Conservation (phyloP, 1,140 invertebrate genomes). For the Pseudomyrmex pallidus region DNA sequence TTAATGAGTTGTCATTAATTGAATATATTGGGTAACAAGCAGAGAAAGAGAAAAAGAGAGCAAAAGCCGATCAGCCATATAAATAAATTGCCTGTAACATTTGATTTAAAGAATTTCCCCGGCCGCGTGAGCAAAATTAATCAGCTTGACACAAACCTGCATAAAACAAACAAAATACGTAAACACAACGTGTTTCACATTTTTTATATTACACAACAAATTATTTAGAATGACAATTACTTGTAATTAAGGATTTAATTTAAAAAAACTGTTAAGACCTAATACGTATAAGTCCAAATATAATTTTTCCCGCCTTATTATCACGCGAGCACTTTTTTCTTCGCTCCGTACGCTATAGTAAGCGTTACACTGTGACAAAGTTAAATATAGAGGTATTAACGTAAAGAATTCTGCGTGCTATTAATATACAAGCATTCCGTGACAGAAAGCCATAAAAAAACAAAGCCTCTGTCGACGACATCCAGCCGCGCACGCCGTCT, state of each 20-base stretch:
- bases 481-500: not conserved
- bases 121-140: constrained; percentile 6
- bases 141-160: not conserved
- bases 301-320: constrained; percentile 17
- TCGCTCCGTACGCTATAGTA: not conserved
- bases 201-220: not conserved
- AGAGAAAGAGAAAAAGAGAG: not conserved
- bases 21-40: constrained; percentile 54
- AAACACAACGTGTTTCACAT: not conserved
- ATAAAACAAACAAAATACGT: constrained; percentile 1
- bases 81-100: constrained; percentile 52
- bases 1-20: constrained; percentile 59
- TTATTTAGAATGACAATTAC: constrained; percentile 26
- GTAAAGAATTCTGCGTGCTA: constrained; percentile 23
- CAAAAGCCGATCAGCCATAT: not conserved
- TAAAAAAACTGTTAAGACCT: constrained; percentile 2
- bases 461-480: constrained; percentile 1
- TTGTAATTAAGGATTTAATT: not conserved
- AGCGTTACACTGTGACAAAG: not conserved
- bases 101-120: constrained; percentile 40
- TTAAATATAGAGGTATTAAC: constrained; percentile 8
- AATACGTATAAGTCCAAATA: not conserved
- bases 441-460: not conserved
- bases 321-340: not conserved
- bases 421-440: constrained; percentile 15